phyloP scores from a whole-genome alignment of 1,140 invertebrate genomes.

The Diuraphis noxia region DNA sequence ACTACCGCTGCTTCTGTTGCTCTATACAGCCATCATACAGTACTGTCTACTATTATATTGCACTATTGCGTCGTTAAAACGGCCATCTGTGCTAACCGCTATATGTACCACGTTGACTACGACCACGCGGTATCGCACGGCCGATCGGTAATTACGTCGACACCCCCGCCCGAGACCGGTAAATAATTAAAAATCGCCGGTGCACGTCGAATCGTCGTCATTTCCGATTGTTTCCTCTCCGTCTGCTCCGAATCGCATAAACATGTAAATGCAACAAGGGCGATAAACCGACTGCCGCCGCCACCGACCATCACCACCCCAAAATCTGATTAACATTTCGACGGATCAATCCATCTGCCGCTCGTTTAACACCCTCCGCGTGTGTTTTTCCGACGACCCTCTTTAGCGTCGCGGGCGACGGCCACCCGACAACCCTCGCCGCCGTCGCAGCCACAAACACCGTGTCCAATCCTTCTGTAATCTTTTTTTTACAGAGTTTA shows the following conservation, averaged over 20 bases:
- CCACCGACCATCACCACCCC: conserved; percentile 26
- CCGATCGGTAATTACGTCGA: conserved; percentile 47
- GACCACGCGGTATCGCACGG: conserved; percentile 20
- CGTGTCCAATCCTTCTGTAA: conserved; percentile 49
- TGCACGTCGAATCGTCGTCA: conserved; percentile 47
- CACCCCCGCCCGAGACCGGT: conserved; percentile 21
- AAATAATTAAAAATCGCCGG: conserved; percentile 53
- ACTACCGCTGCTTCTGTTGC: neutral
- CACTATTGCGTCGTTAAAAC: neutral
- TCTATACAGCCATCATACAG: neutral
- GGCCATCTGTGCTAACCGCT: conserved; percentile 8
- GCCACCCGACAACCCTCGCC: neutral
- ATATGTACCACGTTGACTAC: neutral
- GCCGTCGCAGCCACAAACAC: conserved; percentile 37
- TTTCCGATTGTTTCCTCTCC: conserved; percentile 53
- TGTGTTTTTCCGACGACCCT: conserved; percentile 4
- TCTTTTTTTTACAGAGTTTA: conserved; percentile 45
- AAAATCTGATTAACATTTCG: conserved; percentile 54
- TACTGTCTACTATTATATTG: too few species aligned
- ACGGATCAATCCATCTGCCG: conserved; percentile 53
- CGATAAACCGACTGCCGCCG: conserved; percentile 10
- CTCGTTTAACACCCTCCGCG: conserved; percentile 45
- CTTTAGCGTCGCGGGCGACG: neutral
- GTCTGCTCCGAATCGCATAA: conserved; percentile 50
- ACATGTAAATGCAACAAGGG: conserved; percentile 50